phyloP scores from a whole-genome alignment of 2,888 invertebrate genomes.

The Drosophila neoperkinsi region DNA sequence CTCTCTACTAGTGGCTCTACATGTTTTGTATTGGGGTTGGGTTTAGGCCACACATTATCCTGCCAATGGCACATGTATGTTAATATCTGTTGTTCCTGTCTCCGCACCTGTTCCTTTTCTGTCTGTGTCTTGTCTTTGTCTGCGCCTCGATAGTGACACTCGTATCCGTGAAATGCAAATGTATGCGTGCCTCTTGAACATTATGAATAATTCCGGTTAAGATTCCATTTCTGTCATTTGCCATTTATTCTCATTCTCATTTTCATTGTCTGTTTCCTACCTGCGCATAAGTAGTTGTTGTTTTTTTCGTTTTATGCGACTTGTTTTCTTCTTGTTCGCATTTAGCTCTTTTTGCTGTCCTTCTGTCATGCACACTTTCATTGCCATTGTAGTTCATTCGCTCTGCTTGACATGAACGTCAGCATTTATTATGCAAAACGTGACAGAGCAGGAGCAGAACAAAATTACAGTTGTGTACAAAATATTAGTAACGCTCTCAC shows the following conservation, averaged over 20 bases:
- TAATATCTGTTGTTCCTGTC: conserved; percentile 23
- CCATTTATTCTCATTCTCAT: conserved; percentile 60
- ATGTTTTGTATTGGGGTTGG: conserved; percentile 35
- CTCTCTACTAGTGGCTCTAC: not conserved
- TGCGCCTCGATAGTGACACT: conserved; percentile 73
- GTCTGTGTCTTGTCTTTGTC: conserved; percentile 23
- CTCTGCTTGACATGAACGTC: conserved; percentile 43
- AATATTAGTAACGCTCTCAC: not conserved
- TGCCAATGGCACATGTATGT: conserved; percentile 32
- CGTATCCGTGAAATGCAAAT: conserved; percentile 76
- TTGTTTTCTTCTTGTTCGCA: conserved; percentile 34
- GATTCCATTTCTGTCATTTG: conserved; percentile 72
- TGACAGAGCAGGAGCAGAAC: conserved; percentile 60
- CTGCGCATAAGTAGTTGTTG: conserved; percentile 65
- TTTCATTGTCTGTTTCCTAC: conserved; percentile 39
- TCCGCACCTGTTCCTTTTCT: conserved; percentile 9
- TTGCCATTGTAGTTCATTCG: conserved; percentile 41
- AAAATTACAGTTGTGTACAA: conserved; percentile 4
- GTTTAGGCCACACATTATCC: conserved; percentile 34
- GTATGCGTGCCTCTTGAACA: conserved; percentile 78
- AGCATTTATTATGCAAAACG: conserved; percentile 77
- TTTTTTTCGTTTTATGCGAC: conserved; percentile 53
- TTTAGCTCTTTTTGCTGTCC: conserved; percentile 13
- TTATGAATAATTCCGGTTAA: conserved; percentile 80
- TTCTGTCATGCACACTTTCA: conserved; percentile 37